A percentile compares a stretch with the other conserved stretches of the same genome.
Evolutionary conservation across 1,140 invertebrate species (phyloP).

Genomic region (Orius insidiosus): DNA sequence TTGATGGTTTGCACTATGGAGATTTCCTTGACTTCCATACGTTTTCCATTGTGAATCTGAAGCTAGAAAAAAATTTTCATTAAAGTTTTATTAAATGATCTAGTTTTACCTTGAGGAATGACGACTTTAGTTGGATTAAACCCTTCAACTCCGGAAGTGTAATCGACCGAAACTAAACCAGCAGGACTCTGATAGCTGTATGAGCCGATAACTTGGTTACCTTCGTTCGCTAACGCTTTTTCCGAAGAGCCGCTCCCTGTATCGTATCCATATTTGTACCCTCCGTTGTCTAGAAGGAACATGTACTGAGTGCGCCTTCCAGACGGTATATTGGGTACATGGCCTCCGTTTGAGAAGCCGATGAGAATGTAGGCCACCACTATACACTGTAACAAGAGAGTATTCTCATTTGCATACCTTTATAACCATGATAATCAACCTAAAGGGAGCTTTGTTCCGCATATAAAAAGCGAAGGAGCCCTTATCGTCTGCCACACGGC

Average conservation of each 20-base stretch:
- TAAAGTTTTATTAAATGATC: not conserved
- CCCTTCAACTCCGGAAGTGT: slow-evolving; percentile 12
- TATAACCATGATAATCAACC: too few relatives aligned
- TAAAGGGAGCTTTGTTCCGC: too few relatives aligned
- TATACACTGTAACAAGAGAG: too few relatives aligned
- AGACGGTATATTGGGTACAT: too few relatives aligned
- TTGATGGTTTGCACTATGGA: not conserved
- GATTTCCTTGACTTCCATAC: not conserved
- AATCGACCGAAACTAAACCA: slow-evolving; percentile 3
- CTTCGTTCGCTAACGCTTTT: slow-evolving; percentile 5
- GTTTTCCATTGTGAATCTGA: not conserved
- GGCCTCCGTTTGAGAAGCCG: too few relatives aligned
- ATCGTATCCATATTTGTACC: slow-evolving; percentile 16
- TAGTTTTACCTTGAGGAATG: not conserved
- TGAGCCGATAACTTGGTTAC: slow-evolving; percentile 13
- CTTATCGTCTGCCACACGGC: too few relatives aligned
- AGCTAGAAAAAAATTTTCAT: not conserved
- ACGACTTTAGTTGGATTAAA: slow-evolving; percentile 4
- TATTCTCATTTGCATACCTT: too few relatives aligned
- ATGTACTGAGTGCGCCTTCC: slow-evolving; percentile 12
- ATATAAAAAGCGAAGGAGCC: too few relatives aligned
- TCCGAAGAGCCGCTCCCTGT: slow-evolving; percentile 12
- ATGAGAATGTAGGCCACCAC: too few relatives aligned
- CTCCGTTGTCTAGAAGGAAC: slow-evolving; percentile 12
- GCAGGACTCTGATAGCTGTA: slow-evolving; percentile 1